Evolutionary conservation across 1,140 invertebrate species (phyloP).

Genomic region (Trichomalopsis sarcophagae): DNA sequence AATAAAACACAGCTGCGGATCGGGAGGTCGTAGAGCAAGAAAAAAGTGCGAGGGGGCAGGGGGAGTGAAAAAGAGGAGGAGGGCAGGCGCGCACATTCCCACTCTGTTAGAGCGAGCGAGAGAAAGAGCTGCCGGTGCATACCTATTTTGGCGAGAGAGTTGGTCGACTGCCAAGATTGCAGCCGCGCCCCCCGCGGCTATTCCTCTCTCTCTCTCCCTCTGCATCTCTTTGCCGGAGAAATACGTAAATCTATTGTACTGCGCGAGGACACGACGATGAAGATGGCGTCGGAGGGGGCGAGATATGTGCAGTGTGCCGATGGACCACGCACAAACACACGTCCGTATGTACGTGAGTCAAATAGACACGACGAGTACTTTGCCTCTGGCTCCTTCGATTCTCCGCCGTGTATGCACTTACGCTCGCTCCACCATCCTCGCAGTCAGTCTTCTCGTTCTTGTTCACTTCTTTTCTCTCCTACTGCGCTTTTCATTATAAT

Average conservation of each 20-base stretch:
- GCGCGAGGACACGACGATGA: slow-evolving; percentile 29
- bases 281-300: slow-evolving; percentile 16
- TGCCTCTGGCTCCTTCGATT: background rate
- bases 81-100: background rate
- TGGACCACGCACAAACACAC: background rate
- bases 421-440: background rate
- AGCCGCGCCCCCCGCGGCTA: slow-evolving; percentile 16
- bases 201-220: slow-evolving; percentile 42
- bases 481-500: background rate
- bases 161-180: slow-evolving; percentile 58
- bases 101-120: slow-evolving; percentile 8
- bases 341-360: background rate
- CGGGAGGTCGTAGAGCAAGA: background rate
- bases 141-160: slow-evolving; percentile 49
- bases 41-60: background rate
- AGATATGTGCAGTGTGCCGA: background rate
- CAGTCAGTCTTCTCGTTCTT: background rate
- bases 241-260: slow-evolving; percentile 60
- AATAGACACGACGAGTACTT: background rate
- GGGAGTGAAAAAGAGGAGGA: slow-evolving; percentile 1
- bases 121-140: background rate
- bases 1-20: slow-evolving; percentile 9
- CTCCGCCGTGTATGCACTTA: background rate
- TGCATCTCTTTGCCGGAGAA: slow-evolving; percentile 38
- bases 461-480: background rate